Evolutionary conservation across 2,888 invertebrate species (phyloP), one percentile per base, ranked within the genome.

Genomic region (Encarsia formosa): DNA sequence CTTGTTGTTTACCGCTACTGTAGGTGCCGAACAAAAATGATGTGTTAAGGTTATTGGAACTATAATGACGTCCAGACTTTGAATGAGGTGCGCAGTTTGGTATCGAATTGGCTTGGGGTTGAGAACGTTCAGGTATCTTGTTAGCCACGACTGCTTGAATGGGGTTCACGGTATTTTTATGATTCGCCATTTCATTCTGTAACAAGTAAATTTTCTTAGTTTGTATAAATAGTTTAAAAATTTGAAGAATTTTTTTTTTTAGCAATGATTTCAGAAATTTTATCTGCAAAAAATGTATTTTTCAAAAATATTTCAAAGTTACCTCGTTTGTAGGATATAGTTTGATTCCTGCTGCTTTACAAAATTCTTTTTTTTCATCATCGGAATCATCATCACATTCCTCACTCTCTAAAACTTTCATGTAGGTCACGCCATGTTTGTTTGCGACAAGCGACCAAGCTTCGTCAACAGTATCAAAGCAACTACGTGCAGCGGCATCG

Each of bases 371-470:
- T 45, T 62, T 69, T 53, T 67, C 69, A 39, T 69, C 68, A 3
- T 42, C 42, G 4, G 58, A 40, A 26, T 68, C 65, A 44, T 63
- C 41, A 26, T 68, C 66, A 45, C 63, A 66, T 11, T 75, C 76
- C 5, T 72, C 61, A 24, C 79, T 78, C 4, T 73, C 75, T 46
- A 80, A 79, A 52, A 79, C 78, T 59, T 79, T 81, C 63, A 88
- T 77, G 68, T 86, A 87, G 6, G 81, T 76, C 8, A 81, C 78
- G 58, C 83, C 83, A 53, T 81, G 80, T 55, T 79, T 79, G 54
- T 81, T 82, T 48, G 82, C 78, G 1, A 85, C 85, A 40, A 87
- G 73, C 1, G 85, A 84, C 87, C 87, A 87, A 2, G 85, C 86
- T 62, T 86, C 86, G 1, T 81, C 80, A 34, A 84, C 84, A 42